These are phyloP conservation scores for Drosophila affinis DNA, from an alignment of 2,888 invertebrate species.

Conservation along the genomic window DNA sequence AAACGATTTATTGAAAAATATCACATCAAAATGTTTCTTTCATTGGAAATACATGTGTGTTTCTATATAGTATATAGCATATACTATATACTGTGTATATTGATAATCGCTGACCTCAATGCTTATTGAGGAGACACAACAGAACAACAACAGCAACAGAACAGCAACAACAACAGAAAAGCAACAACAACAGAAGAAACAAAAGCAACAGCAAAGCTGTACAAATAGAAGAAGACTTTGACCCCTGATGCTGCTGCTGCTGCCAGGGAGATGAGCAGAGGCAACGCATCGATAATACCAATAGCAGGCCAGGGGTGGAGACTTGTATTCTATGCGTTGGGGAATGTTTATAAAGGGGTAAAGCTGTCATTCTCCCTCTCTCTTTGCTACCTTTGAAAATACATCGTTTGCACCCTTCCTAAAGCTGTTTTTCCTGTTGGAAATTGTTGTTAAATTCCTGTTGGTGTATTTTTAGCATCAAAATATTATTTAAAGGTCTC, in stretches of 20 bases:
- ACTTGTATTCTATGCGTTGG: not conserved
- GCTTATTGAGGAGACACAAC: slow-evolving; percentile 2
- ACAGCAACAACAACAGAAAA: too few species aligned
- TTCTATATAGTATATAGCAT: slow-evolving; percentile 9
- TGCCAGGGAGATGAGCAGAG: not conserved
- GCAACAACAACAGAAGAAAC: too few species aligned
- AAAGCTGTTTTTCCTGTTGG: not conserved
- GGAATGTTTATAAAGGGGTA: not conserved
- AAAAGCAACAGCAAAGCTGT: not conserved
- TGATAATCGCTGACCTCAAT: slow-evolving; percentile 68
- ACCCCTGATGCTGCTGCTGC: not conserved
- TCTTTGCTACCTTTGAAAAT: not conserved
- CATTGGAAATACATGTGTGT: slow-evolving; percentile 17
- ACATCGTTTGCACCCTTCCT: not conserved
- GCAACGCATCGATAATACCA: not conserved
- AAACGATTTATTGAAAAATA: not conserved
- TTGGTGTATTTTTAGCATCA: too few species aligned
- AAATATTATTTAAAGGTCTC: too few species aligned
- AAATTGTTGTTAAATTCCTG: too few species aligned
- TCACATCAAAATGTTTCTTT: not conserved
- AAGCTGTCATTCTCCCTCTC: too few species aligned
- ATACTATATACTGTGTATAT: slow-evolving; percentile 14
- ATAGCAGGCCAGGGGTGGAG: not conserved
- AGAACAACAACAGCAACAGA: slow-evolving; percentile 20
- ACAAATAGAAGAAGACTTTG: slow-evolving; percentile 24